Evolutionary conservation across 2,113 vertebrate species (phyloP).

Genomic region (Aramus guarauna): DNA sequence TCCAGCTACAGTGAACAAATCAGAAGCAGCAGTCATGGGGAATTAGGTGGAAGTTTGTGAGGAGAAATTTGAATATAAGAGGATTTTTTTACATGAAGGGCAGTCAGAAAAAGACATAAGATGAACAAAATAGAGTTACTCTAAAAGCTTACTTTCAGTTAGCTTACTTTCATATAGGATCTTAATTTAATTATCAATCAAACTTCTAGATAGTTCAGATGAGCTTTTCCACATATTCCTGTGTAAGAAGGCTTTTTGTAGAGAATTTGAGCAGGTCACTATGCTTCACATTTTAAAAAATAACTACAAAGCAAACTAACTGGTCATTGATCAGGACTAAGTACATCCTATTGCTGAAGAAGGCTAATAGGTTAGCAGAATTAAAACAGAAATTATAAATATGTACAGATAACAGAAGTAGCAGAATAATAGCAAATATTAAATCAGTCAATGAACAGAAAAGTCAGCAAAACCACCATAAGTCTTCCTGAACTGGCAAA

Average conservation of each 20-base stretch:
- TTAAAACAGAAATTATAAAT: neutral
- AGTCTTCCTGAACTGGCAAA: neutral
- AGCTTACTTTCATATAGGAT: neutral
- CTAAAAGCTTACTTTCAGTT: neutral
- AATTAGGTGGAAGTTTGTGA: neutral
- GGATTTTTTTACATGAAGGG: neutral
- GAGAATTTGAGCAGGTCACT: neutral
- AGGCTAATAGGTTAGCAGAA: too few relatives aligned
- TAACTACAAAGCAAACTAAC: neutral
- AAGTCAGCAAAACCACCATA: neutral
- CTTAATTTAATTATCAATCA: neutral
- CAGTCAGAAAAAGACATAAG: neutral
- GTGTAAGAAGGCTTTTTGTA: neutral
- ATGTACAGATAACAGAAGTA: neutral
- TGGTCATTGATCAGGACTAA: neutral
- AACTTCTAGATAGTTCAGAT: neutral
- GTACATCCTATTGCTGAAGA: too few relatives aligned
- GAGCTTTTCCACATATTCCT: neutral
- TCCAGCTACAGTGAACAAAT: neutral
- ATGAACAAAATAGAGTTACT: neutral
- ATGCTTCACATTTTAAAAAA: neutral
- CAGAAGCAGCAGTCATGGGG: neutral
- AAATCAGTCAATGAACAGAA: neutral
- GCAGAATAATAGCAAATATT: neutral
- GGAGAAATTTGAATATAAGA: neutral